Evolutionary conservation across 2,797 vertebrate genomes (phyloP).

Genomic region (Zalophus californianus): DNA sequence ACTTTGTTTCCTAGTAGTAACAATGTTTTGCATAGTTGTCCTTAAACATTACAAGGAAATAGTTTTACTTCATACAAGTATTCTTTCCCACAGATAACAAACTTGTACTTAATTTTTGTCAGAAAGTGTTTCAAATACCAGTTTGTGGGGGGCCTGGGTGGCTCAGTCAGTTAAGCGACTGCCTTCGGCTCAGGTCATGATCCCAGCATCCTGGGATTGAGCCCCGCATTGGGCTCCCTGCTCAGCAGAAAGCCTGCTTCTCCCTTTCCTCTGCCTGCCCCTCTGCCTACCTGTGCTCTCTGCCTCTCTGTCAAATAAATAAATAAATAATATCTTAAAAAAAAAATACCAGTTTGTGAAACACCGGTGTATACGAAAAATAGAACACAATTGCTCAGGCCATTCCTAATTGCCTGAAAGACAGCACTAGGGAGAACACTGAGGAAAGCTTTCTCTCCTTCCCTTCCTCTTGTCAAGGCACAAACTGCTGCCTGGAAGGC

Average conservation of each 20-base stretch:
- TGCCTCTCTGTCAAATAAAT: too few species aligned
- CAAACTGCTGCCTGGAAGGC: not conserved
- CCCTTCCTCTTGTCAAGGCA: not conserved
- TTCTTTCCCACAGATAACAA: not conserved
- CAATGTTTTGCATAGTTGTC: not conserved
- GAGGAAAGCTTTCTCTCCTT: not conserved
- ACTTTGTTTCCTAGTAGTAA: not conserved
- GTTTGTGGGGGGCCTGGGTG: not conserved
- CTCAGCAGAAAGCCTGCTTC: too few species aligned
- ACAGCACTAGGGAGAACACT: not conserved
- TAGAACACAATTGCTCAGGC: not conserved
- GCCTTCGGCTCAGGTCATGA: too few species aligned
- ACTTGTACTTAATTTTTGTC: not conserved
- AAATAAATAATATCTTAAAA: too few species aligned
- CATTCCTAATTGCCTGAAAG: not conserved
- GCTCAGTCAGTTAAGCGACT: too few species aligned
- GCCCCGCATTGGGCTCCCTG: too few species aligned
- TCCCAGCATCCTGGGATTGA: too few species aligned
- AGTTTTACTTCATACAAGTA: not conserved
- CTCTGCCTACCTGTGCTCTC: too few species aligned
- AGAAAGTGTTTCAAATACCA: not conserved
- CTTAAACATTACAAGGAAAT: not conserved
- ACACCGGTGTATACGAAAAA: not conserved
- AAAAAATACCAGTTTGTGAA: not conserved
- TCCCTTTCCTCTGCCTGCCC: too few species aligned